These are phyloP conservation scores for Cyphomyrus discorhynchus DNA, from an alignment of 2,113 vertebrate genomes.

Conservation along the genomic window DNA sequence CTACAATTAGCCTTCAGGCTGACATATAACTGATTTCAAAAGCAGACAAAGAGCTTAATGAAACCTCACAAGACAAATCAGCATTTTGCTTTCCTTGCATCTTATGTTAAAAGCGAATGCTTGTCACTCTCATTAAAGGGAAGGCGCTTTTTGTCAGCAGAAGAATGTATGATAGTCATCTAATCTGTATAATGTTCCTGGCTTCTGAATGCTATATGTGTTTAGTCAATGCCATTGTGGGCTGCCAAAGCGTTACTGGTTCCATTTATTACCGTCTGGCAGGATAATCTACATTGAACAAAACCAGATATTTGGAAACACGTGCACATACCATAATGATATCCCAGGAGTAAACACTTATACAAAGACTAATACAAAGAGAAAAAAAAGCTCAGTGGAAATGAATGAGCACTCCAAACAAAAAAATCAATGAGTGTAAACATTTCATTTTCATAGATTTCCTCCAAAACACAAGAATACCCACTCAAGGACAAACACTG, in stretches of 20 bases:
- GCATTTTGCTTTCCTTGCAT: constrained; percentile 23
- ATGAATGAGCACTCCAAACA: constrained; percentile 45
- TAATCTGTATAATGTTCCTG: constrained; percentile 12
- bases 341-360: constrained; percentile 48
- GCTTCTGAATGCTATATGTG: constrained; percentile 13
- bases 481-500: neutral
- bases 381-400: constrained; percentile 26
- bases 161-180: constrained; percentile 14
- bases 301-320: constrained; percentile 47
- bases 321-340: constrained; percentile 36
- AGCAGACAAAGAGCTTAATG: constrained; percentile 17
- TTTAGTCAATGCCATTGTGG: constrained; percentile 30
- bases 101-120: constrained; percentile 21
- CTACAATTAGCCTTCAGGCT: constrained; percentile 6
- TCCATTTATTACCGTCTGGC: constrained; percentile 40
- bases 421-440: constrained; percentile 26
- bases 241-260: constrained; percentile 51
- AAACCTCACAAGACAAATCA: neutral
- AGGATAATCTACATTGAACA: constrained; percentile 34
- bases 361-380: constrained; percentile 43
- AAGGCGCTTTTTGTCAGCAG: constrained; percentile 10
- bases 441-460: neutral
- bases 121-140: constrained; percentile 18
- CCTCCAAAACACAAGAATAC: neutral
- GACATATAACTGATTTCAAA: neutral